Evolutionary conservation across 2,888 invertebrate species (phyloP).

Genomic region (Diogma glabrata): DNA sequence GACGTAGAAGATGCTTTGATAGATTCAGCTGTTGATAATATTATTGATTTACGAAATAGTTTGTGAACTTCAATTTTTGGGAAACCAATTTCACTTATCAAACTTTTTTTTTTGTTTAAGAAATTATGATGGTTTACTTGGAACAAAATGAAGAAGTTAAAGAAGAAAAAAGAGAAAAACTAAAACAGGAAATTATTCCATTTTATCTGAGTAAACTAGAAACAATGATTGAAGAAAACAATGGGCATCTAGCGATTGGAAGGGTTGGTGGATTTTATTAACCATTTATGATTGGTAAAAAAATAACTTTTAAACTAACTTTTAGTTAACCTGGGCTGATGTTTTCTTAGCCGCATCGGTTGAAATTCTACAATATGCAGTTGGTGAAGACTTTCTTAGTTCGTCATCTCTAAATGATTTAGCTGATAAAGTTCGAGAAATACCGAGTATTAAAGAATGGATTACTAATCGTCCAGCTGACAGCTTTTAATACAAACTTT

Average conservation of each 20-base stretch:
- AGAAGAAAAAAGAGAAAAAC: not conserved
- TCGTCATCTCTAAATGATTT: no score
- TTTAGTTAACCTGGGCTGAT: no score
- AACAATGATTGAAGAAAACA: not conserved
- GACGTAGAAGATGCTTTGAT: conserved; percentile 42
- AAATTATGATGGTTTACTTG: no score
- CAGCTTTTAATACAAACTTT: no score
- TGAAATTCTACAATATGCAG: no score
- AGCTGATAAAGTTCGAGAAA: not conserved
- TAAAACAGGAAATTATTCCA: not conserved
- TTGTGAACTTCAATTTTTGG: conserved; percentile 21
- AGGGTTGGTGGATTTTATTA: no score
- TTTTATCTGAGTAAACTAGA: not conserved
- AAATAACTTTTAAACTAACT: no score
- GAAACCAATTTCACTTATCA: no score
- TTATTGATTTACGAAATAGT: conserved; percentile 41
- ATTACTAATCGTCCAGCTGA: not conserved
- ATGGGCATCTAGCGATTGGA: not conserved
- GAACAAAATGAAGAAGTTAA: not conserved
- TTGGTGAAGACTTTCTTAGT: no score
- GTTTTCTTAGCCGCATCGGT: no score
- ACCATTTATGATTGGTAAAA: no score
- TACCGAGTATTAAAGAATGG: conserved; percentile 4
- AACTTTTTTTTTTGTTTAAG: no score
- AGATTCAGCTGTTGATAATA: conserved; percentile 40